These are phyloP conservation scores for Liasis olivaceus DNA, from an alignment of 2,797 vertebrate genomes.

Conservation along the genomic window DNA sequence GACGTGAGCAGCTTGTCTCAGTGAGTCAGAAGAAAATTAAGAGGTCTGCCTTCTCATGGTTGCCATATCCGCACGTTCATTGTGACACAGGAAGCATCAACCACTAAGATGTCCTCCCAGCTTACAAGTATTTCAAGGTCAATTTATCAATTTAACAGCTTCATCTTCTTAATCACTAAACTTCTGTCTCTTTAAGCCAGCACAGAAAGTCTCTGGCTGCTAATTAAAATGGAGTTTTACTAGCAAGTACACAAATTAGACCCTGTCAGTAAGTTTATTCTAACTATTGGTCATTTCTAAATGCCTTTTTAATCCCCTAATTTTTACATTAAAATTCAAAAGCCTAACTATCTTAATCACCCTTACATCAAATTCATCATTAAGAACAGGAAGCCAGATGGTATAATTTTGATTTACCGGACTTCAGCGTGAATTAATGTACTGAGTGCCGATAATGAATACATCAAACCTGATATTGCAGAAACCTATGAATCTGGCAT, in stretches of 20 bases:
- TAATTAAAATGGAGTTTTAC: constrained; percentile 95
- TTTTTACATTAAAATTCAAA: constrained; percentile 97
- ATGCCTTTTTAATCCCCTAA: constrained; percentile 97
- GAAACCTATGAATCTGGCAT: constrained; percentile 99
- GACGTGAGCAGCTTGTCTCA: not conserved
- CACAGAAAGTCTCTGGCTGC: constrained; percentile 89
- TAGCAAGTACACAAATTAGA: constrained; percentile 96
- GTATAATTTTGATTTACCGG: constrained; percentile 97
- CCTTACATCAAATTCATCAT: constrained; percentile 97
- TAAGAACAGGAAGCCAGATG: constrained; percentile 98
- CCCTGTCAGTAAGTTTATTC: constrained; percentile 94
- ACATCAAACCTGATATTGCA: constrained; percentile 96
- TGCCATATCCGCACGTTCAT: constrained; percentile 53
- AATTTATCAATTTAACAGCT: constrained; percentile 91
- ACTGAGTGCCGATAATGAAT: constrained; percentile 93
- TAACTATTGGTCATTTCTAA: constrained; percentile 95
- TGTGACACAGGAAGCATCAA: constrained; percentile 69
- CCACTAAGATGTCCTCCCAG: constrained; percentile 78
- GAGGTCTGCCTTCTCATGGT: constrained; percentile 26
- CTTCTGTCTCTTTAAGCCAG: constrained; percentile 93
- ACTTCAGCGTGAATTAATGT: constrained; percentile 98
- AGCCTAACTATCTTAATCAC: constrained; percentile 97
- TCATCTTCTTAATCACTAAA: constrained; percentile 96
- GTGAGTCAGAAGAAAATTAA: constrained; percentile 45
- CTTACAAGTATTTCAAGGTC: constrained; percentile 88